Conservation (phyloP, 1,140 invertebrate species). For the Zelostemma sp. region DNA sequence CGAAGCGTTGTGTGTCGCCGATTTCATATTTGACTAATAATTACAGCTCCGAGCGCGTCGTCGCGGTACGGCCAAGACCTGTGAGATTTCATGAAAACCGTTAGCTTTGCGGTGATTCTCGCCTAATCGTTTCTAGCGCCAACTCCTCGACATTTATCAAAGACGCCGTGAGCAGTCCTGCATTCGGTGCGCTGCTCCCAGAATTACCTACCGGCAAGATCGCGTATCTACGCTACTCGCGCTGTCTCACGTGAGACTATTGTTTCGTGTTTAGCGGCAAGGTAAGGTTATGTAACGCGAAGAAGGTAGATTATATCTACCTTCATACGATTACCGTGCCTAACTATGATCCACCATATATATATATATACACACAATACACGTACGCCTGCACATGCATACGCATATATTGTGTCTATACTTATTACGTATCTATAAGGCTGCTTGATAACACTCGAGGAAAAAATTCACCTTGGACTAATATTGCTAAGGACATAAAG, state of each 20-base stretch:
- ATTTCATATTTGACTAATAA: slow-evolving; percentile 3
- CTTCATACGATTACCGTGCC: slow-evolving; percentile 38
- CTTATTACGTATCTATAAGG: neutral
- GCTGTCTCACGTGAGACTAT: slow-evolving; percentile 58
- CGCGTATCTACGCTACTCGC: slow-evolving; percentile 50
- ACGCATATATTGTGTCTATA: no score
- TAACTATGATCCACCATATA: slow-evolving; percentile 45
- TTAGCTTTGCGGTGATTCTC: slow-evolving; percentile 3
- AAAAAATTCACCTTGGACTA: neutral
- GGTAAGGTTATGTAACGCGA: slow-evolving; percentile 61
- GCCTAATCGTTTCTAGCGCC: slow-evolving; percentile 6
- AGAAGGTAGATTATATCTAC: slow-evolving; percentile 55
- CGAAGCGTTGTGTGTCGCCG: slow-evolving; percentile 1
- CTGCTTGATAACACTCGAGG: neutral
- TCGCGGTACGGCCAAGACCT: neutral
- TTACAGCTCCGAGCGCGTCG: neutral
- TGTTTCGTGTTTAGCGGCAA: slow-evolving; percentile 62
- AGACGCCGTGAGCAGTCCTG: slow-evolving; percentile 13
- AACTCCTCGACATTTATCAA: slow-evolving; percentile 20
- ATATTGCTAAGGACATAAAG: no score
- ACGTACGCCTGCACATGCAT: no score
- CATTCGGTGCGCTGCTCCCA: slow-evolving; percentile 25
- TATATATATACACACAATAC: slow-evolving; percentile 3
- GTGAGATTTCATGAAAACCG: slow-evolving; percentile 3
- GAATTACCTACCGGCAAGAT: slow-evolving; percentile 40